Conservation (phyloP, 2,888 invertebrate genomes). For the Omphaloscelis lunosa region DNA sequence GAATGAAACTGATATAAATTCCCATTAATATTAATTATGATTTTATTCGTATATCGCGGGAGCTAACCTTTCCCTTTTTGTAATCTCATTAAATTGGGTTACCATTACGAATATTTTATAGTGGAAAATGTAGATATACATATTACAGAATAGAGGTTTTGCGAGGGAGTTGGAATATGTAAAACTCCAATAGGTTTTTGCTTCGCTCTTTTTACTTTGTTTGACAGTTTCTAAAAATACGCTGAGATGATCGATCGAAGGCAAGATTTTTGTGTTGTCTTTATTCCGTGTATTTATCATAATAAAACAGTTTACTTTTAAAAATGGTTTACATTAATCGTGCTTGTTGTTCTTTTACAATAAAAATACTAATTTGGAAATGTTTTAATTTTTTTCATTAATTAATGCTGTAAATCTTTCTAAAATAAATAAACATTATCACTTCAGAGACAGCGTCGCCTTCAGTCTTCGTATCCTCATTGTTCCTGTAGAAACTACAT, state of each 20-base stretch:
- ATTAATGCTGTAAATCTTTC: not conserved
- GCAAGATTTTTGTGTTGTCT: not conserved
- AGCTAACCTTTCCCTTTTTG: not conserved
- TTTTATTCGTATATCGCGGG: slow-evolving; percentile 15
- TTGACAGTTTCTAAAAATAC: not conserved
- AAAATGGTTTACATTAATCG: not conserved
- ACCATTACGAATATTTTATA: slow-evolving; percentile 39
- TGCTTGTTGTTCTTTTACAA: not conserved
- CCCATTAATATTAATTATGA: slow-evolving; percentile 50
- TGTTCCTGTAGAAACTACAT: slow-evolving; percentile 4
- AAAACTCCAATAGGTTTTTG: not conserved
- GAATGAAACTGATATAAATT: slow-evolving; percentile 15
- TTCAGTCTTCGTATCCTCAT: not conserved
- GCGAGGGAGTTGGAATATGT: not conserved
- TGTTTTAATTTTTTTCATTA: not conserved
- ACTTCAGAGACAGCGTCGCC: not conserved
- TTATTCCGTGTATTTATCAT: too few species aligned
- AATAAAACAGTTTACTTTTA: not conserved
- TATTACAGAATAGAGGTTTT: slow-evolving; percentile 10
- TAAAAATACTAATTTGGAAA: not conserved
- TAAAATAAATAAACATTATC: not conserved
- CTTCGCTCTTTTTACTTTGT: not conserved
- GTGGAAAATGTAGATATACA: slow-evolving; percentile 11
- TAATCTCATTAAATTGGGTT: slow-evolving; percentile 36
- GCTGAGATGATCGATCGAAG: not conserved